phyloP scores from a whole-genome alignment of 2,888 invertebrate species.

The Hyles lineata region DNA sequence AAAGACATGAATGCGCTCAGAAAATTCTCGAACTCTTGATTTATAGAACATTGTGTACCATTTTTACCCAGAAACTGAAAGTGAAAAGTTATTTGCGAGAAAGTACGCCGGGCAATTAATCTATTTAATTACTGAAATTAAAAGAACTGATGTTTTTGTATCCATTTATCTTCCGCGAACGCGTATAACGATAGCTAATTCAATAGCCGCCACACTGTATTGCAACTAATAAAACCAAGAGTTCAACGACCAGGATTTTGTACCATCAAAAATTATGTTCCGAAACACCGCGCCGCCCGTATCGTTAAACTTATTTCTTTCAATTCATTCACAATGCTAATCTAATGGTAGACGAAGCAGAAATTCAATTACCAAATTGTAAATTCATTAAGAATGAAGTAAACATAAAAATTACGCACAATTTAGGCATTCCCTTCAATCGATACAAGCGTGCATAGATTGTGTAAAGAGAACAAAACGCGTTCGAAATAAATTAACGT shows the following conservation, averaged over 20 bases:
- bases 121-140: not conserved
- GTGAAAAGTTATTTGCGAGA: slow-evolving; percentile 11
- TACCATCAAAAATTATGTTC: slow-evolving; percentile 8
- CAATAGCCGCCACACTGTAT: slow-evolving; percentile 5
- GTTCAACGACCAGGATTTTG: slow-evolving; percentile 16
- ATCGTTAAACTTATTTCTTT: not conserved
- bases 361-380: not conserved
- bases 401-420: not conserved
- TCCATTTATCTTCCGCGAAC: not conserved
- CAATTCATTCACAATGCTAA: slow-evolving; percentile 1
- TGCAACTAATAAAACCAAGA: not conserved
- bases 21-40: not conserved
- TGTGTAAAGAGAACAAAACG: slow-evolving; percentile 34
- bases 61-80: not conserved
- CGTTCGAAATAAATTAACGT: slow-evolving; percentile 33
- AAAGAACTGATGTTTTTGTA: not conserved
- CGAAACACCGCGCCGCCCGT: not conserved
- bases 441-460: not conserved
- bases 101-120: not conserved
- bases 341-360: not conserved
- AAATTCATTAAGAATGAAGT: not conserved
- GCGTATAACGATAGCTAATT: slow-evolving; percentile 8
- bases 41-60: slow-evolving; percentile 2
- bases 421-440: not conserved
- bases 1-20: not conserved